These are phyloP conservation scores for Zootoca vivipara DNA, from an alignment of 2,113 vertebrate species.

Conservation along the genomic window DNA sequence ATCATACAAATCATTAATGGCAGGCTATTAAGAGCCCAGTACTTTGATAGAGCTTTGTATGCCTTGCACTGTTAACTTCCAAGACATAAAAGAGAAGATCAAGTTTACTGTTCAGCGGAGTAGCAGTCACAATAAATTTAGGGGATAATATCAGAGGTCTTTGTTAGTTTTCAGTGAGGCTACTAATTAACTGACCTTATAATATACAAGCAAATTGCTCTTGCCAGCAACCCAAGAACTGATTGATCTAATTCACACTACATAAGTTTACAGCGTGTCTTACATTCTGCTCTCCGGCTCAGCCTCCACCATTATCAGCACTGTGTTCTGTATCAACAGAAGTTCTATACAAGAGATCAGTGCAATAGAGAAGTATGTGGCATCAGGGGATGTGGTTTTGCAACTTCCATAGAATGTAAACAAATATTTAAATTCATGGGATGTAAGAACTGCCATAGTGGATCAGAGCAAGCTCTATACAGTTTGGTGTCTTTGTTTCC, in stretches of 20 bases:
- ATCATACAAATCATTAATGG: background rate
- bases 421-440: background rate
- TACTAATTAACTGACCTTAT: conserved; percentile 14
- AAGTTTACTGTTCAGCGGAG: background rate
- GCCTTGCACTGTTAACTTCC: background rate
- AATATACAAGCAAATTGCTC: background rate
- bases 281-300: background rate
- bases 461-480: background rate
- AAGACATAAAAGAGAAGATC: background rate
- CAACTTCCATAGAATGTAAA: background rate
- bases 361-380: background rate
- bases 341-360: background rate
- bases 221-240: background rate
- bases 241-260: background rate
- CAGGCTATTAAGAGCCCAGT: conserved; percentile 2
- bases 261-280: background rate
- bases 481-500: background rate
- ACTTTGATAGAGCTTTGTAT: background rate
- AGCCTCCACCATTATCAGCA: background rate
- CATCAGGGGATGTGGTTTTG: background rate
- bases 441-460: background rate
- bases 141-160: background rate
- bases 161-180: background rate
- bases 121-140: conserved; percentile 15
- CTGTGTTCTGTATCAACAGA: background rate